These are phyloP conservation scores for Drosophila repleta DNA, from an alignment of 1,140 invertebrate species.

Conservation along the genomic window DNA sequence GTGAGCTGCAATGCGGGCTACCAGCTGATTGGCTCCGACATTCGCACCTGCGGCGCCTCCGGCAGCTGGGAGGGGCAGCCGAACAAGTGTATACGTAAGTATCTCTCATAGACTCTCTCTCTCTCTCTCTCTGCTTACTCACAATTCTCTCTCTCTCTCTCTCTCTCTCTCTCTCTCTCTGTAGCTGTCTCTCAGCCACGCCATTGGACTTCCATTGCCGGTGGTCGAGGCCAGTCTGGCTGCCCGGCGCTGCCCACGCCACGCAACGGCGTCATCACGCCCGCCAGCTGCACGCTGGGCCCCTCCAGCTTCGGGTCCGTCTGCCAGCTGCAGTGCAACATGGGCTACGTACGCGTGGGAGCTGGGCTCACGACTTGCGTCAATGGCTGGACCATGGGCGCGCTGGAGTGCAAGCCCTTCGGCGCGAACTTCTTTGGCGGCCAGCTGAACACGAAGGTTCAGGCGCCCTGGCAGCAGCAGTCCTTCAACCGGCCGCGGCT, in stretches of 20 bases:
- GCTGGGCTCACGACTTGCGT: slow-evolving; percentile 51
- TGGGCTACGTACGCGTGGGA: slow-evolving; percentile 74
- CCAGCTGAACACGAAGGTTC: neutral
- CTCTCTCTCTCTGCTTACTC: too few species aligned
- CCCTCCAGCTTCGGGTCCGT: slow-evolving; percentile 81
- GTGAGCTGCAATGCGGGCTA: slow-evolving; percentile 85
- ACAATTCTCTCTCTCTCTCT: neutral
- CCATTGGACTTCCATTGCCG: neutral
- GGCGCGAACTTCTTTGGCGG: slow-evolving; percentile 11
- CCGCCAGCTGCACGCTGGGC: slow-evolving; percentile 83
- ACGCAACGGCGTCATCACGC: slow-evolving; percentile 84
- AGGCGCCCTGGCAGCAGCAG: slow-evolving; percentile 7
- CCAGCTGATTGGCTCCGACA: slow-evolving; percentile 84
- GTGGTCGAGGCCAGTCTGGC: neutral
- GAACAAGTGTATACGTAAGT: slow-evolving; percentile 85
- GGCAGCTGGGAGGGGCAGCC: slow-evolving; percentile 85
- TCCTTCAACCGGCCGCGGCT: neutral
- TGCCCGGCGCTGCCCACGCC: slow-evolving; percentile 83
- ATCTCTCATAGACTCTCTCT: neutral
- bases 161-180: neutral
- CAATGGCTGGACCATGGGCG: slow-evolving; percentile 64
- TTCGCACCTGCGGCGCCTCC: slow-evolving; percentile 84
- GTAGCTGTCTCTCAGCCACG: slow-evolving; percentile 17
- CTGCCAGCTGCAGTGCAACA: slow-evolving; percentile 83
- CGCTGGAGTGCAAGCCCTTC: slow-evolving; percentile 74